Percentiles rank a stretch among this genome's conserved stretches.
phyloP scores from a whole-genome alignment of 1,140 invertebrate species.

The Oncopodura yosiiana region DNA sequence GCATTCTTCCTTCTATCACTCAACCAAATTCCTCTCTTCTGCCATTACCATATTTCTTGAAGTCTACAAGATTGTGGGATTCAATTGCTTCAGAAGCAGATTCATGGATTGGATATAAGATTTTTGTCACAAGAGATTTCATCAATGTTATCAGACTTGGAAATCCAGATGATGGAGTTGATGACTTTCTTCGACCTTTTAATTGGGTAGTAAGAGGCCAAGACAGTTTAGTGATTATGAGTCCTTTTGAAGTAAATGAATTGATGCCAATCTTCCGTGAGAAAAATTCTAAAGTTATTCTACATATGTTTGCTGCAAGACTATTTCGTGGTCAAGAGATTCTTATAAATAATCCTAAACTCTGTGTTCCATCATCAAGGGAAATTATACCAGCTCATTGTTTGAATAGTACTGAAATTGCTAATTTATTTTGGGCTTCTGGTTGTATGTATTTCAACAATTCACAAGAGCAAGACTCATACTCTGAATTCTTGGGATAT shows the following conservation, averaged over 20 bases:
- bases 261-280: background rate
- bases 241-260: slow-evolving; percentile 8
- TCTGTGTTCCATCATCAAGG: background rate
- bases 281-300: background rate
- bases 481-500: slow-evolving; percentile 7
- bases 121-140: background rate
- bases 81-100: too few relatives aligned
- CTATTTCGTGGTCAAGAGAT: slow-evolving; percentile 5
- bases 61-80: too few relatives aligned
- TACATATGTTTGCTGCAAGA: slow-evolving; percentile 18
- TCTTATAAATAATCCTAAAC: slow-evolving; percentile 1
- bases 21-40: too few relatives aligned
- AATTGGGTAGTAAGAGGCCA: slow-evolving; percentile 2
- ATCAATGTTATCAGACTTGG: background rate
- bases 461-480: slow-evolving; percentile 12
- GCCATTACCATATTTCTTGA: too few relatives aligned
- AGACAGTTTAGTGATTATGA: background rate
- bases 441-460: slow-evolving; percentile 8
- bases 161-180: background rate
- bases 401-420: too few relatives aligned
- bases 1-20: too few relatives aligned
- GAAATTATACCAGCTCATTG: background rate
- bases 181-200: slow-evolving; percentile 5
- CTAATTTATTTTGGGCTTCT: slow-evolving; percentile 5
- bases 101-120: background rate